Base-by-base conservation (phyloP, 2,797 vertebrate genomes). In the Labroides dimidiatus region DNA sequence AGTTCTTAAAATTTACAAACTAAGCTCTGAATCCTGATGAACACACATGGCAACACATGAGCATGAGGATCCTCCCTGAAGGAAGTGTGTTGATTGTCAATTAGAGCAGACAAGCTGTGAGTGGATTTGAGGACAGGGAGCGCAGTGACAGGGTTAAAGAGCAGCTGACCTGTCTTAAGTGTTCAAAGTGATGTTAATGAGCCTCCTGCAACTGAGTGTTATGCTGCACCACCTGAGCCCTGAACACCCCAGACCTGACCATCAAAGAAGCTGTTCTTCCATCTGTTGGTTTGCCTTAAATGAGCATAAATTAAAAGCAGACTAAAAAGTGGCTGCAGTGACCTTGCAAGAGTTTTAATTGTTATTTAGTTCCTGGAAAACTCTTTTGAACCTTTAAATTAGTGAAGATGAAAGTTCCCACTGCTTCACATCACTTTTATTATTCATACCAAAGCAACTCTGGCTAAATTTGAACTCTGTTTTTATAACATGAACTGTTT, bases 131-230 rank as follows among this genome's bases (percentile, higher is more conserved):
- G 57, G 21, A 48, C 48, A 19, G 11, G 5, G 10, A 16, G 11
- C 17, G 15, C 45, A 69, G 27, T 47, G 65, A 48, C 17, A 13
- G 60, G 30, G 47, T 64, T 30, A 63, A 69, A 71, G 47, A 57
- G 51, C 12, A 17, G 48, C 23, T 77, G 52, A 61, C 60, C 49
- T 61, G 42, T 42, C 49, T 49, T 55, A 49, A 68, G 58, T 21
- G 66, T 71, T 64, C 67, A 64, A 51, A 74, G 43, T 30, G 55
- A 16, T 42, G 44, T 69, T 50, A 72, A 53, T 52, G 49, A 60
- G 23, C 15, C n/a, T 61, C 20, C 33, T 0, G 4, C 64, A 8
- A 37, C 17, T 3, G 11, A 51, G 41, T 27, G 24, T 54, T 23
- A 59, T 41, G 69, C 36, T 52, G 0, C 24, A 17, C 27, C 30